A percentile compares a stretch with the other conserved stretches of the same genome.
phyloP scores from a whole-genome alignment of 2,888 invertebrate species.

The Yponomeuta sedellus region DNA sequence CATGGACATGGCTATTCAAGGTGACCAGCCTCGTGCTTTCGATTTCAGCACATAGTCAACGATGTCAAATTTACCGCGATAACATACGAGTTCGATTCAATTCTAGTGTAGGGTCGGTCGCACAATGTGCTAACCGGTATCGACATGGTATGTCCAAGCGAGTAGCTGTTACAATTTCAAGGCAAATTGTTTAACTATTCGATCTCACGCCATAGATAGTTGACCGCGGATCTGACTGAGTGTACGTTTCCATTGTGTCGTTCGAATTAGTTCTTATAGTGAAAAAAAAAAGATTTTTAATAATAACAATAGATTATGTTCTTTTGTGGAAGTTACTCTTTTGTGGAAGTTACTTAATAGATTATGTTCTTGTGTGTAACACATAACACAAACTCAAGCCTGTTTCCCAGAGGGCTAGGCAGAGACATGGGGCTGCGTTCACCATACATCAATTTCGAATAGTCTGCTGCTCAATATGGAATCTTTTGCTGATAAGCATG shows the following conservation, averaged over 20 bases:
- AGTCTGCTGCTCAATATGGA: too few species aligned
- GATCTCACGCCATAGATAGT: slow-evolving; percentile 48
- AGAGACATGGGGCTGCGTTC: too few species aligned
- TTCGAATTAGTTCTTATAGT: too few species aligned
- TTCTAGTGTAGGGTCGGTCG: background rate
- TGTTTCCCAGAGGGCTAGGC: too few species aligned
- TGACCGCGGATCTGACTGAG: slow-evolving; percentile 39
- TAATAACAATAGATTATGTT: too few species aligned
- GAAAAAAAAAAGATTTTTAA: too few species aligned
- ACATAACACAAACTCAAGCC: too few species aligned
- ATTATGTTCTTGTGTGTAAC: too few species aligned
- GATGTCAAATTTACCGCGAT: background rate
- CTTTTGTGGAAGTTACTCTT: too few species aligned
- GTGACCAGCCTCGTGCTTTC: background rate
- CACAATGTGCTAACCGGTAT: slow-evolving; percentile 24
- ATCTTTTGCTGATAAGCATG: too few species aligned
- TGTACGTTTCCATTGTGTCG: slow-evolving; percentile 34
- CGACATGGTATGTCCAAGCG: slow-evolving; percentile 32
- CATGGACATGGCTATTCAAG: background rate
- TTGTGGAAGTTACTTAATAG: too few species aligned
- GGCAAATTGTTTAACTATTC: slow-evolving; percentile 45
- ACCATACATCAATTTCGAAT: too few species aligned
- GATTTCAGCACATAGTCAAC: background rate
- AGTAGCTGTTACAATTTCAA: slow-evolving; percentile 38
- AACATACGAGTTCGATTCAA: background rate